Evolutionary conservation across 2,797 vertebrate species (phyloP).

Genomic region (Alca torda): DNA sequence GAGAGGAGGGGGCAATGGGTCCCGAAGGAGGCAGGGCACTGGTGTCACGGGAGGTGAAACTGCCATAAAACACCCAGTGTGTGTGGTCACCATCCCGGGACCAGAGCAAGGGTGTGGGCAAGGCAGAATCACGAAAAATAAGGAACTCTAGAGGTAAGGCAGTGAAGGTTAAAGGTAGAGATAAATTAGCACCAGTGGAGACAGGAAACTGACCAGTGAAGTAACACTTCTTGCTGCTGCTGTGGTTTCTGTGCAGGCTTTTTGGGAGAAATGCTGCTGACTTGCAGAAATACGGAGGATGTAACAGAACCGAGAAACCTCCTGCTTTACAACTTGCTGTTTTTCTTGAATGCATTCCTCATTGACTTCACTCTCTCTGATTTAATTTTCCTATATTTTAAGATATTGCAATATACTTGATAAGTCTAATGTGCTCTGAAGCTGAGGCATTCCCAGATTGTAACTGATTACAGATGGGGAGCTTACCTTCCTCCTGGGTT

Average conservation of each 20-base stretch:
- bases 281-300: background rate
- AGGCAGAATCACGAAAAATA: background rate
- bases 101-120: background rate
- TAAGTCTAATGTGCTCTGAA: slow-evolving; percentile 40
- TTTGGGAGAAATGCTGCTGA: background rate
- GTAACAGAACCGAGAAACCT: background rate
- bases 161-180: background rate
- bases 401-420: slow-evolving; percentile 1
- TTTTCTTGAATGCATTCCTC: background rate
- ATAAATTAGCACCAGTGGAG: background rate
- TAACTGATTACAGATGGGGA: slow-evolving; percentile 32
- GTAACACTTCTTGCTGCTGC: background rate
- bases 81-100: background rate
- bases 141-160: background rate
- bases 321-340: background rate
- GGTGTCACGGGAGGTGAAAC: background rate
- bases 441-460: background rate
- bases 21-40: background rate
- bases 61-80: background rate
- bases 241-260: background rate
- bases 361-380: background rate
- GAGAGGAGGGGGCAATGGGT: background rate
- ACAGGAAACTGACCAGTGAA: background rate
- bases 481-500: slow-evolving; percentile 16
- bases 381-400: slow-evolving; percentile 25